Evolutionary conservation across 2,113 vertebrate genomes (phyloP), one percentile per base, ranked within the genome.

Genomic region (Cacatua alba): DNA sequence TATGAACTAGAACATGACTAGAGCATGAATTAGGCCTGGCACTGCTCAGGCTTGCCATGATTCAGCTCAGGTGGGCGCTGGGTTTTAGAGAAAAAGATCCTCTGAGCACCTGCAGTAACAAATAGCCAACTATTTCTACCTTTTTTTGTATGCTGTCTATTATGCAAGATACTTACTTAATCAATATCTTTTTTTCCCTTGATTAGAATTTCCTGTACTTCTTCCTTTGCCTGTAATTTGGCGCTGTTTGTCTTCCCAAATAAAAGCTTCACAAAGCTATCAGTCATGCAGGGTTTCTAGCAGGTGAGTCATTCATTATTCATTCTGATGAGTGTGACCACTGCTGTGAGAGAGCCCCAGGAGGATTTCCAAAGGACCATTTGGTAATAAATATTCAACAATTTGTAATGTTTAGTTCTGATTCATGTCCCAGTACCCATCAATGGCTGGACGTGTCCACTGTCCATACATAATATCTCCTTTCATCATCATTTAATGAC

Each of bases 371-470:
- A 93, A 88, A 92, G 37, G 35, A 90, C 92, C 88, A 92, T 92
- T 96, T 96, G 90, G 82, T 83, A 90, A 96, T 96, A 95, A 95
- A 96, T 96, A 96, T 96, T 96, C 93, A 97, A 83, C 41, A 88
- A 81, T 96, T 92, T 93, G 85, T 88, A 95, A 75, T 88, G 68
- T 90, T 91, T 93, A 74, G 82, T 68, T 94, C 75, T 84, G 74
- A 95, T 76, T 89, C 89, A 65, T 75, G 74, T 91, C 79, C 43
- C 79, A 71, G 64, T 88, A 90, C 55, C 55, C 10, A 5, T 88
- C 70, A 95, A 86, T 90, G 70, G 67, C 77, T 89, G 79, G 29
- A 95, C 0, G 0, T 81, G 60, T 90, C 85, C 55, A 93, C 51
- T 35, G 48, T 86, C 85, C 76, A 43, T 77, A 63, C 82, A 96